Percentiles rank a stretch among this genome's conserved stretches.
Evolutionary conservation across 2,888 invertebrate genomes (phyloP).

Genomic region (Odontothrips loti): DNA sequence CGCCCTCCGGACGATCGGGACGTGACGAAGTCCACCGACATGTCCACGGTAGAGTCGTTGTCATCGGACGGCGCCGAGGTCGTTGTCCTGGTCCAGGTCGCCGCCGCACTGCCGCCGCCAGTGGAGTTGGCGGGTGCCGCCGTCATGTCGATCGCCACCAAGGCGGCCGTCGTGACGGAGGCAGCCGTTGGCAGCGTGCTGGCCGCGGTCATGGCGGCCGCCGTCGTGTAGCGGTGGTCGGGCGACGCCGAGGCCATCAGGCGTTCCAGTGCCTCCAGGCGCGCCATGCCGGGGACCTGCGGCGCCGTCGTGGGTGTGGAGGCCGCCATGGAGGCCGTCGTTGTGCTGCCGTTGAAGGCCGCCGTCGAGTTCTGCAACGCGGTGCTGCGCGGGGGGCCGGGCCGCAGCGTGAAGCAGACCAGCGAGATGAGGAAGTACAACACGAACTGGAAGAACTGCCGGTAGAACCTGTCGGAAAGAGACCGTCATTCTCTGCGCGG

Average conservation of each 20-base stretch:
- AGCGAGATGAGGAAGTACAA: slow-evolving; percentile 86
- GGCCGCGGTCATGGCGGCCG: not conserved
- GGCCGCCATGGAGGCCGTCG: not conserved
- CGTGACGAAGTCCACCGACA: slow-evolving; percentile 17
- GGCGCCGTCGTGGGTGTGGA: not conserved
- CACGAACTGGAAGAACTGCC: slow-evolving; percentile 85
- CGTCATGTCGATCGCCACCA: slow-evolving; percentile 9
- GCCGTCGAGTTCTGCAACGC: slow-evolving; percentile 29
- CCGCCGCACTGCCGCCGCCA: not conserved
- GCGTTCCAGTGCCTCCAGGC: not conserved
- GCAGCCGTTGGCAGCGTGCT: not conserved
- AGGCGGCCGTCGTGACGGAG: too few relatives aligned
- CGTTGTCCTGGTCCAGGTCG: not conserved
- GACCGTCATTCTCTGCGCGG: not conserved
- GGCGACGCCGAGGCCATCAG: not conserved
- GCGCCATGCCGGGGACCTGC: not conserved
- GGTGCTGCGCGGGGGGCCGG: slow-evolving; percentile 60
- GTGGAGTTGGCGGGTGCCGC: slow-evolving; percentile 46
- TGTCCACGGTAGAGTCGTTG: slow-evolving; percentile 31
- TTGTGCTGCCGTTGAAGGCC: not conserved
- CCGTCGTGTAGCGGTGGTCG: not conserved
- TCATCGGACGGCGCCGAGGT: not conserved
- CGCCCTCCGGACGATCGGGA: slow-evolving; percentile 30
- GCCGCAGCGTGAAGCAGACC: slow-evolving; percentile 82
- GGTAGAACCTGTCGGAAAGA: slow-evolving; percentile 68